Percentiles rank a stretch among this genome's conserved stretches.
phyloP scores from a whole-genome alignment of 2,113 vertebrate species.

The Rattus rattus region DNA sequence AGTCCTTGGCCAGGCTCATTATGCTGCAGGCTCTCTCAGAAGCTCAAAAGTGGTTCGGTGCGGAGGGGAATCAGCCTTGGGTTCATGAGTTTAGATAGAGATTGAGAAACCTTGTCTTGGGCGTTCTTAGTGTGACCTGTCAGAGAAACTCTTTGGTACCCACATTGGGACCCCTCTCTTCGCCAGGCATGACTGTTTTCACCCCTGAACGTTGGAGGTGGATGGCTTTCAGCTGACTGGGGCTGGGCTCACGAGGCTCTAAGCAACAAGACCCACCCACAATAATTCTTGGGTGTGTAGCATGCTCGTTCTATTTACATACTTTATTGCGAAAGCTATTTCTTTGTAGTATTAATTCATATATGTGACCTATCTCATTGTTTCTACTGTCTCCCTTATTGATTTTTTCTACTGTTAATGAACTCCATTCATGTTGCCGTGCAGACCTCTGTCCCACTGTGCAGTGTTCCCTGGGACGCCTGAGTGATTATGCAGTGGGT shows the following conservation, averaged over 20 bases:
- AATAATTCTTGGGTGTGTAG: constrained; percentile 13
- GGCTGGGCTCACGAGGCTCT: too few relatives aligned
- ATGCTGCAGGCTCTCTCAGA: not conserved
- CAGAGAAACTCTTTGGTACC: too few relatives aligned
- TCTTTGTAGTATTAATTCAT: constrained; percentile 9
- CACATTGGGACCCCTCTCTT: too few relatives aligned
- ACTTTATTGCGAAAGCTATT: constrained; percentile 52
- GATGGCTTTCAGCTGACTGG: too few relatives aligned
- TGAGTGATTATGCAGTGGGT: not conserved
- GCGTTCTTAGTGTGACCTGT: too few relatives aligned
- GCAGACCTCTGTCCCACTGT: not conserved
- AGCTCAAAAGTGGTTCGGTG: too few relatives aligned
- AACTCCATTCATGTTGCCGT: not conserved
- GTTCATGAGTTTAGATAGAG: too few relatives aligned
- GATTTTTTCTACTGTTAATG: not conserved
- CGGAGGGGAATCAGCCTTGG: too few relatives aligned
- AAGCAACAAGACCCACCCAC: too few relatives aligned
- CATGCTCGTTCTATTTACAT: not conserved
- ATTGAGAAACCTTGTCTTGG: too few relatives aligned
- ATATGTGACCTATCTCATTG: not conserved
- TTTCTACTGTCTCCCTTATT: not conserved
- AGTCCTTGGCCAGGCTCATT: constrained; percentile 3
- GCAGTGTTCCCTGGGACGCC: not conserved
- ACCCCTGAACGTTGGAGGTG: constrained; percentile 2
- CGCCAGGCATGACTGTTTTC: too few relatives aligned